Evolutionary conservation across 2,797 vertebrate species (phyloP).

Genomic region (Tinamus major): DNA sequence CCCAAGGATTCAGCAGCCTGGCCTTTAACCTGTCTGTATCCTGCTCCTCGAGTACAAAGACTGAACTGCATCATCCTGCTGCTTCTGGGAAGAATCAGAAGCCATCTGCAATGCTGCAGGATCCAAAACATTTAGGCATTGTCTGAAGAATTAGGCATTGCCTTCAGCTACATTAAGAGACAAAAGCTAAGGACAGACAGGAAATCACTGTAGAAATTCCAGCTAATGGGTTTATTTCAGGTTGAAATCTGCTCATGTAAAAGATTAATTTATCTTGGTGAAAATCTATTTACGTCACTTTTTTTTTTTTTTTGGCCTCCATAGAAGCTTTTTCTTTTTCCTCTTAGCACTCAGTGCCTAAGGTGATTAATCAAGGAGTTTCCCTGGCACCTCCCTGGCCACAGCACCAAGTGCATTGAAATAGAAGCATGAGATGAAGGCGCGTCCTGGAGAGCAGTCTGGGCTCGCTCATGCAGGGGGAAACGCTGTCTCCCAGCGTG

Average conservation of each 20-base stretch:
- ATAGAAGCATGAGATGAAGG: background rate
- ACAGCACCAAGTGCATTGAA: background rate
- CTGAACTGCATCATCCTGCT: background rate
- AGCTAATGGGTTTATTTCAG: background rate
- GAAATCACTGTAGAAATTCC: background rate
- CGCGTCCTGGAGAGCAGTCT: background rate
- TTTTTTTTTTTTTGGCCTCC: background rate
- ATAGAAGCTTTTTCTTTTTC: background rate
- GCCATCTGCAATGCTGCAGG: background rate
- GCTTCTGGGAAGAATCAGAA: background rate
- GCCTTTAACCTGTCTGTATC: no score
- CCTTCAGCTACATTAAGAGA: background rate
- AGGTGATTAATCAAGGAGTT: background rate
- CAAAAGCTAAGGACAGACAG: background rate
- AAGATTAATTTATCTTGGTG: background rate
- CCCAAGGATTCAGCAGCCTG: background rate
- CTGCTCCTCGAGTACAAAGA: background rate
- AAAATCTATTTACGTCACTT: background rate
- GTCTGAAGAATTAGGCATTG: background rate
- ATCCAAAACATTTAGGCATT: background rate
- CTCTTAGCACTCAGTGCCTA: fast-evolving
- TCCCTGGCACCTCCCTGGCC: conserved; percentile 38
- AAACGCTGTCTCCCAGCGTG: background rate
- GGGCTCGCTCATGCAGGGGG: fast-evolving
- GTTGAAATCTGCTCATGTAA: background rate